Evolutionary conservation across 2,797 vertebrate species (phyloP), one percentile per base, ranked within the genome.

Genomic region (Labroides dimidiatus): DNA sequence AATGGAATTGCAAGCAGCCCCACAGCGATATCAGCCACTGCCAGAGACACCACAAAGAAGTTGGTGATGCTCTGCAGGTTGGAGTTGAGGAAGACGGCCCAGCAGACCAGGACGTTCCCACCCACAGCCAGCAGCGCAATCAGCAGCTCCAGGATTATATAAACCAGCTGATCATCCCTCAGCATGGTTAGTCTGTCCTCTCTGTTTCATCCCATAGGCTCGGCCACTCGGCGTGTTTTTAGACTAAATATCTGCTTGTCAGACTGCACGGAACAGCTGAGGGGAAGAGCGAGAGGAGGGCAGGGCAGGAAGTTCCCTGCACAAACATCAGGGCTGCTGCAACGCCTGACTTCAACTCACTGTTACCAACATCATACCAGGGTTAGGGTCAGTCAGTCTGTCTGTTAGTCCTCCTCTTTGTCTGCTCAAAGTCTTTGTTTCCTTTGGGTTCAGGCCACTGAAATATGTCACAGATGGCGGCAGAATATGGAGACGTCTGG

Each of bases 41-140:
- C 98, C 89, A 99, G 88, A 0, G 98, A 99, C 62, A 97, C 96
- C 91, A 99, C 95, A 0, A 99, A 99, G 81, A 95, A 97, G 93
- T 99, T 99, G 86, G 98, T 99, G 93, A 97, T 96, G 71, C 93
- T 99, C 93, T 98, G 98, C 73, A 99, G 88, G 90, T 97, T 98
- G 93, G 96, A 97, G 83, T 99, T 99, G 75, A 98, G 81, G 72
- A 91, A 94, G 55, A 99, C 98, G 0, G 98, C 96, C 96, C 97
- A 99, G 92, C 96, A 98, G 75, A 99, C 98, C 80, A 99, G 92
- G 74, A 96, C 81, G 23, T 99, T 99, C 13, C 98, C 98, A 72
- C 94, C 83, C 78, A 99, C 90, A 33, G 98, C 94, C 93, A 99
- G 85, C 65, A 92, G 88, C 0, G 98, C 97, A 0, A 99, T 98